Conservation (phyloP, 1,140 invertebrate species). For the Hyposmocoma kahamanoa region DNA sequence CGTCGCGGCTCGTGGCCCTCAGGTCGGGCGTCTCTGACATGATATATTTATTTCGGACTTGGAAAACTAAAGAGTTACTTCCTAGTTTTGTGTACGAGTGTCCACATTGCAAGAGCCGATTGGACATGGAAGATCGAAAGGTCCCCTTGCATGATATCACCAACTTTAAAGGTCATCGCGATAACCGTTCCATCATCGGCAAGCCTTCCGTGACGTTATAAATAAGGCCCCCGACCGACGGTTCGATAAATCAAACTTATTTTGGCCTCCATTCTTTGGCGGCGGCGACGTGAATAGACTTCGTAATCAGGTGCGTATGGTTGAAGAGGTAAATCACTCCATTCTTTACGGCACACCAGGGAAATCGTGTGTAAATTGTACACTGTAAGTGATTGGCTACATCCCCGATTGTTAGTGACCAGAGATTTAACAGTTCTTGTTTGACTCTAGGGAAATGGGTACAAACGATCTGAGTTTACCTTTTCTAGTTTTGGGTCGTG, state of each 20-base stretch:
- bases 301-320: not conserved
- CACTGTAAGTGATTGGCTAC: not conserved
- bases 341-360: slow-evolving; percentile 1
- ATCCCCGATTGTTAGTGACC: not conserved
- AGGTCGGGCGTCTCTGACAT: no score
- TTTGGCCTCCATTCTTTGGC: not conserved
- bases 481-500: no score
- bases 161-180: not conserved
- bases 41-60: no score
- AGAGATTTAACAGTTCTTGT: not conserved
- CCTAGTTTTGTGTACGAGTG: no score
- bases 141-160: no score
- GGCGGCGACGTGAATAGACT: not conserved
- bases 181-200: not conserved
- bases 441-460: no score
- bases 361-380: slow-evolving; percentile 3
- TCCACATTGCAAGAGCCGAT: no score
- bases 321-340: slow-evolving; percentile 2
- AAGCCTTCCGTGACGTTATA: not conserved
- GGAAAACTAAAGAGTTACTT: no score
- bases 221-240: not conserved
- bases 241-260: slow-evolving; percentile 1
- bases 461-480: no score
- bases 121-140: no score
- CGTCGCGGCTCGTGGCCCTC: no score